Evolutionary conservation across 1,140 invertebrate genomes (phyloP).

Genomic region (Aphaenogaster ashmeadi): DNA sequence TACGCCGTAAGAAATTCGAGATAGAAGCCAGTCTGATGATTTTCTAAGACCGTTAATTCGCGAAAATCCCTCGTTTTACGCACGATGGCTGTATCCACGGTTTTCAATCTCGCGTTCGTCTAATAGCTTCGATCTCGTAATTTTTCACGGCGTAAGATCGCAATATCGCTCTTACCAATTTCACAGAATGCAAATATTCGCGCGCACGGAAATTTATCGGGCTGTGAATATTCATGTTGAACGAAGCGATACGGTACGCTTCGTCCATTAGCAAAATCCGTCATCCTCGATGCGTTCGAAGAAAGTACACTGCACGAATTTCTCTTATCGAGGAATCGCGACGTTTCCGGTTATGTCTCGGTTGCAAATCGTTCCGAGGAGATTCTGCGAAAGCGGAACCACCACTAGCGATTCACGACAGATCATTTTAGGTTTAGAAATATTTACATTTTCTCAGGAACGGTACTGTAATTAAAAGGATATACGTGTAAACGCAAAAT

Average conservation of each 20-base stretch:
- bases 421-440: background rate
- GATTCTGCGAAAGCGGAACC: background rate
- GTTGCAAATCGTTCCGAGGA: background rate
- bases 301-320: constrained; percentile 42
- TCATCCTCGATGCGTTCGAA: constrained; percentile 21
- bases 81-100: background rate
- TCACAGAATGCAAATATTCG: constrained; percentile 48
- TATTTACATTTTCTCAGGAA: background rate
- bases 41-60: background rate
- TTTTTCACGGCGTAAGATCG: constrained; percentile 3
- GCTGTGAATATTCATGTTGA: constrained; percentile 70
- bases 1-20: constrained; percentile 15
- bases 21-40: background rate
- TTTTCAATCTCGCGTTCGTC: background rate
- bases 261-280: constrained; percentile 45
- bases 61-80: background rate
- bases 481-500: background rate
- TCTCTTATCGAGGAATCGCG: constrained; percentile 49
- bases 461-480: background rate
- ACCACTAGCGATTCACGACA: background rate
- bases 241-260: constrained; percentile 61
- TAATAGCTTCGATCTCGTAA: background rate
- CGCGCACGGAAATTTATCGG: constrained; percentile 22
- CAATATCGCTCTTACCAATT: constrained; percentile 6
- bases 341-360: constrained; percentile 14